These are phyloP conservation scores for Hydroisotoma schaefferi DNA, from an alignment of 2,888 invertebrate genomes.

Conservation along the genomic window DNA sequence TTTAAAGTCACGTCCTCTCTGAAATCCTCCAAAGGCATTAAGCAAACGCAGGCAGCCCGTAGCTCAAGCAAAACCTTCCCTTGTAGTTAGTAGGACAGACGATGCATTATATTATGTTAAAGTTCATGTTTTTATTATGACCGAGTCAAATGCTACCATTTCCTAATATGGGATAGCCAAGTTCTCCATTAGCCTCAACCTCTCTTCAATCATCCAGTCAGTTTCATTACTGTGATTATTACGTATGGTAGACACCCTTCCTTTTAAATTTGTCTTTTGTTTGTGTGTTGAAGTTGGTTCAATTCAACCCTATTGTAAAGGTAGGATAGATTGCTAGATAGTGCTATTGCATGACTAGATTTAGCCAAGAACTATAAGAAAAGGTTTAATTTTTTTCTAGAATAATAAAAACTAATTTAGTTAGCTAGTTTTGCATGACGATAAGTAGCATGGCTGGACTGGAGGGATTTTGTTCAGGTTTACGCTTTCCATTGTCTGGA, in stretches of 20 bases:
- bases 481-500: too few relatives aligned
- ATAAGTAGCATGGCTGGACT: too few relatives aligned
- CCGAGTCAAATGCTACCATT: slow-evolving; percentile 25
- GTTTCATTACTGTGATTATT: slow-evolving; percentile 3
- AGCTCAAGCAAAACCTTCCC: neutral
- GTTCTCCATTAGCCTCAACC: neutral
- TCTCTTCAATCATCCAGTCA: slow-evolving; percentile 6
- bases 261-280: slow-evolving; percentile 1
- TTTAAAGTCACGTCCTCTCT: slow-evolving; percentile 42
- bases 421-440: too few relatives aligned
- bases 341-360: too few relatives aligned
- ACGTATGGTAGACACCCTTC: slow-evolving; percentile 3
- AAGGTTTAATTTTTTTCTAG: too few relatives aligned
- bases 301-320: too few relatives aligned
- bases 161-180: slow-evolving; percentile 12
- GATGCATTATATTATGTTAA: too few relatives aligned
- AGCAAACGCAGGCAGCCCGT: neutral
- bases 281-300: neutral
- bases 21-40: slow-evolving; percentile 1
- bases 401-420: too few relatives aligned
- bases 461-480: too few relatives aligned
- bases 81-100: slow-evolving; percentile 13
- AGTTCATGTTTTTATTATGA: too few relatives aligned
- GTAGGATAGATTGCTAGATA: too few relatives aligned
- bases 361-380: too few relatives aligned